These are phyloP conservation scores for Irena cyanogastra DNA, from an alignment of 2,113 vertebrate species.

Conservation along the genomic window DNA sequence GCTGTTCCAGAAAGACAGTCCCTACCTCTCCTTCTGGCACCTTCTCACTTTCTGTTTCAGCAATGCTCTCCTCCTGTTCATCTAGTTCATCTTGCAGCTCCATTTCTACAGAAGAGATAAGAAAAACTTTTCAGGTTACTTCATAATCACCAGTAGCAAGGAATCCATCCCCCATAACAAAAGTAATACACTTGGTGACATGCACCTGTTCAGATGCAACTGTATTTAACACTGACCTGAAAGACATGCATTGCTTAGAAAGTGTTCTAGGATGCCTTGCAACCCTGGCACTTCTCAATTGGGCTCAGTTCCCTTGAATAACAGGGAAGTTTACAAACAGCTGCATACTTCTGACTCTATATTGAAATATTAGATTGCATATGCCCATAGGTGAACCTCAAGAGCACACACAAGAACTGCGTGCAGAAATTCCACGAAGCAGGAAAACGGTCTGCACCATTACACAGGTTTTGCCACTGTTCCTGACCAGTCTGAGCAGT, in stretches of 20 bases:
- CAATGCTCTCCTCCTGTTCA: not conserved
- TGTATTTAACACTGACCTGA: not conserved
- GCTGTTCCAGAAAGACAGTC: slow-evolving; percentile 77
- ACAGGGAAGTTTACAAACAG: not conserved
- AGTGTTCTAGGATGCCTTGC: not conserved
- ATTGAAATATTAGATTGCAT: not conserved
- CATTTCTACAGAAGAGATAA: slow-evolving; percentile 74
- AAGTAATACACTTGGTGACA: not conserved
- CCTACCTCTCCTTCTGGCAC: slow-evolving; percentile 72
- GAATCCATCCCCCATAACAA: not conserved
- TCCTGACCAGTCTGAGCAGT: not conserved
- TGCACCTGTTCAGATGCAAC: not conserved
- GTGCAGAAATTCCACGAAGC: not conserved
- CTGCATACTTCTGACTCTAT: not conserved
- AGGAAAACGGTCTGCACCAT: not conserved
- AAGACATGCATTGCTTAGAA: not conserved
- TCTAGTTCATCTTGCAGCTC: slow-evolving; percentile 74
- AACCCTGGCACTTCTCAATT: not conserved
- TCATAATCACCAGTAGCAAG: not conserved
- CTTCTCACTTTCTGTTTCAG: slow-evolving; percentile 65
- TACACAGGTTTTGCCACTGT: not conserved
- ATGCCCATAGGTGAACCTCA: not conserved
- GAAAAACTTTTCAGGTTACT: not conserved
- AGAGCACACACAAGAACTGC: not conserved
- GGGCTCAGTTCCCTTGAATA: not conserved